phyloP scores from a whole-genome alignment of 2,113 vertebrate species.

The Micronycteris hirsuta region DNA sequence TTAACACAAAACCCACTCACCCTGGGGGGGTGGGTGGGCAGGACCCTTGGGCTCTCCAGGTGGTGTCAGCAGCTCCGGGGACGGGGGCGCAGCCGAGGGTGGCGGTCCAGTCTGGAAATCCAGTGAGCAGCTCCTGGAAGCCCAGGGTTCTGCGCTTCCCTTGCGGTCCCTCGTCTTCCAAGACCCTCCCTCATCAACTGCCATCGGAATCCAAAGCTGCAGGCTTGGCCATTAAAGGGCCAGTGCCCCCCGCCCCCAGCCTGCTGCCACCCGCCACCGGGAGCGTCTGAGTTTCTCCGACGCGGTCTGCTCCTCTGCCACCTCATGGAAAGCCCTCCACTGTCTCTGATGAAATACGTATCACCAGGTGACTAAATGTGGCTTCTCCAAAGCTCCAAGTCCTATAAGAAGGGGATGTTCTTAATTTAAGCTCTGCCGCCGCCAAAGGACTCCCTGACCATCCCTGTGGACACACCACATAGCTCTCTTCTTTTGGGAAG shows the following conservation, averaged over 20 bases:
- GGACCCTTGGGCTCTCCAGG: not conserved
- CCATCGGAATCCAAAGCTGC: not conserved
- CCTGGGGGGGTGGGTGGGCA: not conserved
- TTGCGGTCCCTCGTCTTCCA: not conserved
- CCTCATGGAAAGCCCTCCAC: not conserved
- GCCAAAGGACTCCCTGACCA: not conserved
- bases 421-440: not conserved
- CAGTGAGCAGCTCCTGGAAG: not conserved
- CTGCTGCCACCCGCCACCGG: too few species aligned
- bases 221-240: not conserved
- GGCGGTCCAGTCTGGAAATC: not conserved
- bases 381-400: not conserved
- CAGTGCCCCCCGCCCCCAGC: not conserved
- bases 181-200: not conserved
- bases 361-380: rapidly evolving
- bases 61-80: not conserved
- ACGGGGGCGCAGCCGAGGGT: not conserved
- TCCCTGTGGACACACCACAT: rapidly evolving
- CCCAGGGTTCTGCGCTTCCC: not conserved
- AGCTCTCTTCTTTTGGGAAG: not conserved
- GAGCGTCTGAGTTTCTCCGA: rapidly evolving
- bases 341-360: not conserved
- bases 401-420: not conserved
- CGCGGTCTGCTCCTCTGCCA: rapidly evolving
- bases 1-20: not conserved